Base-by-base conservation (phyloP, 1,140 invertebrate genomes). In the Hyposmocoma kahamanoa region DNA sequence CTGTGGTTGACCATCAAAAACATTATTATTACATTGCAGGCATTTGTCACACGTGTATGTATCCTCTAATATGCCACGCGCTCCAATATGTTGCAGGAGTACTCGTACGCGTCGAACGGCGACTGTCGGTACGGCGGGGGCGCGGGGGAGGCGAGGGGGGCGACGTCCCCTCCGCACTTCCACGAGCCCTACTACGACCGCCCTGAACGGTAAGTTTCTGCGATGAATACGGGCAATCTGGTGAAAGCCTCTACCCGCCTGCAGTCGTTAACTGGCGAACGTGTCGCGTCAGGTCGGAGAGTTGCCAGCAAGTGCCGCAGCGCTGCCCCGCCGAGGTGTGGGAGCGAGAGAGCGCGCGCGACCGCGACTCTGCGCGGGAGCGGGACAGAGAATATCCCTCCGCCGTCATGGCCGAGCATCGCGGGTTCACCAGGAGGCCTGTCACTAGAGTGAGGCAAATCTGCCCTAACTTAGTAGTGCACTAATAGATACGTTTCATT, bases 401-500 rank as follows among this genome's bases (percentile, higher is more conserved):
- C 36, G 78, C 78, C n/a, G 81, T 86, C 1, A 84, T 86, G 81
- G 74, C 71, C 1, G 84, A 84, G 38, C 73, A 81, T 43, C 42
- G 79, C 13, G 84, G 84, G 0, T 84, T 86, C 63, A 84, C 81
- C 2, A 42, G 84, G n/a, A 36, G 84, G 4, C 84, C 84, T 0
- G 80, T 86, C 45, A 73, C 80, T 5, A 64, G 79, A 64, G 82
- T 85, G 18, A 52, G 53, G n/a, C n/a, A n/a, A n/a, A n/a, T n/a
- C n/a, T n/a, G n/a, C n/a, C n/a, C n/a, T n/a, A n/a, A n/a, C n/a
- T n/a, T n/a, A n/a, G n/a, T n/a, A n/a, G n/a, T n/a, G n/a, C n/a
- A n/a, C n/a, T n/a, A n/a, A n/a, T n/a, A n/a, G n/a, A n/a, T n/a
- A n/a, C n/a, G n/a, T n/a, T n/a, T n/a, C n/a, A n/a, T n/a, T n/a